phyloP scores from a whole-genome alignment of 2,113 vertebrate species.

The Myocastor coypus region DNA sequence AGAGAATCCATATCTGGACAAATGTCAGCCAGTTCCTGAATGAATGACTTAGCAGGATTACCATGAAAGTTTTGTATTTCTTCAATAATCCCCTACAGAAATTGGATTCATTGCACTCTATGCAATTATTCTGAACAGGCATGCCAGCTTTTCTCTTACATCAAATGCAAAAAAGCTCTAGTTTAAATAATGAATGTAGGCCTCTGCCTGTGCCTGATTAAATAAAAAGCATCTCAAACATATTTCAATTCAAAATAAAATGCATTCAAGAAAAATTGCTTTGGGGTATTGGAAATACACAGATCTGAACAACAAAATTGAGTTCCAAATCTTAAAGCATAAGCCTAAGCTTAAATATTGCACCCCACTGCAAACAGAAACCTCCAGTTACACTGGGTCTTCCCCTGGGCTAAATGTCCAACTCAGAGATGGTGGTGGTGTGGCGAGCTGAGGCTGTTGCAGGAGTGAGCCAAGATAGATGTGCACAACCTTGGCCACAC shows the following conservation, averaged over 20 bases:
- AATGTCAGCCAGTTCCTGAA: slow-evolving; percentile 39
- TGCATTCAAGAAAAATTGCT: slow-evolving; percentile 66
- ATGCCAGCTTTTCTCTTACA: slow-evolving; percentile 55
- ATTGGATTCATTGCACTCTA: slow-evolving; percentile 62
- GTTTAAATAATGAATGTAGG: slow-evolving; percentile 77
- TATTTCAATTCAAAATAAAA: slow-evolving; percentile 60
- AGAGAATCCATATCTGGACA: slow-evolving; percentile 16
- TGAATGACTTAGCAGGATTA: slow-evolving; percentile 54
- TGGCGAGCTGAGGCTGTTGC: not conserved
- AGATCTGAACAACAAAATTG: slow-evolving; percentile 12
- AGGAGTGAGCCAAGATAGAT: not conserved
- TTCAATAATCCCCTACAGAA: slow-evolving; percentile 70
- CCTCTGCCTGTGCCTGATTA: slow-evolving; percentile 67
- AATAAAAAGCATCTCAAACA: slow-evolving; percentile 71
- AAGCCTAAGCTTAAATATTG: not conserved
- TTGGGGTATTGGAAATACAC: not conserved
- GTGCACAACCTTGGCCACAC: not conserved
- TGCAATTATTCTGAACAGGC: slow-evolving; percentile 59
- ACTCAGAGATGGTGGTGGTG: not conserved
- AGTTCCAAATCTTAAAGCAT: slow-evolving; percentile 22
- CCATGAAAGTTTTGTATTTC: slow-evolving; percentile 41
- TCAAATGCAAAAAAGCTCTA: slow-evolving; percentile 71
- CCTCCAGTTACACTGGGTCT: not conserved
- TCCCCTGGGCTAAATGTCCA: not conserved
- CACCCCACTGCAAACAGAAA: not conserved